These are phyloP conservation scores for Drosophila demipolita DNA, from an alignment of 2,888 invertebrate species.

Conservation along the genomic window DNA sequence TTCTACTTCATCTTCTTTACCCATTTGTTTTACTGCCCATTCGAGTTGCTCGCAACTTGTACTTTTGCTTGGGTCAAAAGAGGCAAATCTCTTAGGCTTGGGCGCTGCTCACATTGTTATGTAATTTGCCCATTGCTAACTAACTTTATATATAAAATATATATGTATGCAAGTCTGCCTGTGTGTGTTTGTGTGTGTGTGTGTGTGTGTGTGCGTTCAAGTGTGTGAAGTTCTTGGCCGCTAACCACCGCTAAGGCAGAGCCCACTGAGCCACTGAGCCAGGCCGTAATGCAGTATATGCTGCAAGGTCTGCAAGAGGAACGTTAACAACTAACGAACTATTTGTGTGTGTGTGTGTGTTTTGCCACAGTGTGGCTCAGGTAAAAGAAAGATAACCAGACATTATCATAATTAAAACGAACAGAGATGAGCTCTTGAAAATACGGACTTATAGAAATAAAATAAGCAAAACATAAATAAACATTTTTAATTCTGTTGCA, in stretches of 20 bases:
- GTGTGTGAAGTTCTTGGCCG: conserved; percentile 76
- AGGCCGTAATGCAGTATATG: conserved; percentile 30
- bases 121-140: conserved; percentile 67
- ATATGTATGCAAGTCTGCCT: not conserved
- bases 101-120: conserved; percentile 69
- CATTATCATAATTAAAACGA: conserved; percentile 5
- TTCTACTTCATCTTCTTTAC: conserved; percentile 33
- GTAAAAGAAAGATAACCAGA: conserved; percentile 2
- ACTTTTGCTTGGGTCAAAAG: conserved; percentile 63
- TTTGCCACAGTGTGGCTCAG: conserved; percentile 41
- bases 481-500: not conserved
- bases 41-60: conserved; percentile 58
- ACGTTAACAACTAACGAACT: conserved; percentile 27
- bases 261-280: conserved; percentile 44
- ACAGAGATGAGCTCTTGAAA: not conserved
- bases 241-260: conserved; percentile 54
- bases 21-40: conserved; percentile 36
- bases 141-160: conserved; percentile 34
- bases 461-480: not conserved
- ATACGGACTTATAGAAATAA: not conserved
- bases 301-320: conserved; percentile 28
- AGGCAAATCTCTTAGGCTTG: conserved; percentile 51
- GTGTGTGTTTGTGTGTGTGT: conserved; percentile 3
- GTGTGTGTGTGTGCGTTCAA: conserved; percentile 65
- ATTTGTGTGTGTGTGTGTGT: not conserved